Evolutionary conservation across 2,888 invertebrate genomes (phyloP).

Genomic region (Listrodromus nycthemerus): DNA sequence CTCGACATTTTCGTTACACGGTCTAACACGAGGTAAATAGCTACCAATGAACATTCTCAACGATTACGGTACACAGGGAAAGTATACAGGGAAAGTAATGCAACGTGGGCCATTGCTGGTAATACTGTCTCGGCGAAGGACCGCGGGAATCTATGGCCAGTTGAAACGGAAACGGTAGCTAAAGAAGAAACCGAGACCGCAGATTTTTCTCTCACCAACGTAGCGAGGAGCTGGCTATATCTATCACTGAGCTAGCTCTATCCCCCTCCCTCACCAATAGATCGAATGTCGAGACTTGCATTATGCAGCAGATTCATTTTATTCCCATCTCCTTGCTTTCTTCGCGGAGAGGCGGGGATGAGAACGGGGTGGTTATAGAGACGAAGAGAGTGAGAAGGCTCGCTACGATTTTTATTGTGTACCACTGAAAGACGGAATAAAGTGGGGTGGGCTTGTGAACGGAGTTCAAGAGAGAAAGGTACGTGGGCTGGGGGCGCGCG

Average conservation of each 20-base stretch:
- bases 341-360: slow-evolving; percentile 5
- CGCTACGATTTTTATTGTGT: slow-evolving; percentile 65
- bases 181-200: slow-evolving; percentile 47
- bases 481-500: slow-evolving; percentile 12
- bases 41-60: slow-evolving; percentile 15
- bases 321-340: slow-evolving; percentile 63
- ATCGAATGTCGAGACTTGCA: slow-evolving; percentile 67
- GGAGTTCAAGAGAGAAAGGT: slow-evolving; percentile 28
- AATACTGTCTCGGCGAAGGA: slow-evolving; percentile 53
- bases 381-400: slow-evolving; percentile 41
- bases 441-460: slow-evolving; percentile 20
- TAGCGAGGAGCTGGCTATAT: slow-evolving; percentile 39
- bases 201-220: slow-evolving; percentile 55
- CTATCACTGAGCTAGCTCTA: slow-evolving; percentile 42
- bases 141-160: slow-evolving; percentile 60
- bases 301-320: slow-evolving; percentile 68
- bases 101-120: slow-evolving; percentile 47
- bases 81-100: slow-evolving; percentile 39
- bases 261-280: slow-evolving; percentile 56
- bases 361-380: slow-evolving; percentile 4
- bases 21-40: slow-evolving; percentile 20
- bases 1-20: slow-evolving; percentile 26
- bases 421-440: slow-evolving; percentile 44
- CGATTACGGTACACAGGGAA: background rate
- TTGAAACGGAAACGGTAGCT: slow-evolving; percentile 50